Base-by-base conservation (phyloP, 2,888 invertebrate genomes). In the Eubasilissa splendida region DNA sequence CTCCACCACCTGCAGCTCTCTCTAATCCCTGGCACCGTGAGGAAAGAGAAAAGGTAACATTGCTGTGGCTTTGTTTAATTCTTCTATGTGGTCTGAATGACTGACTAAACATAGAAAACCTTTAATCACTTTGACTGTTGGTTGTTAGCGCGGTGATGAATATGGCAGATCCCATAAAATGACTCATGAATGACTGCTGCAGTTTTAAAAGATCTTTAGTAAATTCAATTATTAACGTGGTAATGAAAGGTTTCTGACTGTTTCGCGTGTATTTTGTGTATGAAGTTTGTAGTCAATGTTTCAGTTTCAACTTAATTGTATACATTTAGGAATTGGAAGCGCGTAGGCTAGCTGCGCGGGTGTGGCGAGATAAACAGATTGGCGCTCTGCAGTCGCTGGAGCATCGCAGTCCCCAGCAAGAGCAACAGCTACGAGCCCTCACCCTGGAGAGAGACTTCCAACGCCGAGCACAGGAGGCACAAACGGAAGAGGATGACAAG, bases 401-500 rank as follows among this genome's bases (percentile, higher is more conserved):
- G 80, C 91, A 92, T 75, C 92, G 96, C 79, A 93, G 95, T 3
- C 89, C 93, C 0, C 95, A 95, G 85, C 97, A 97, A 87, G 96
- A 95, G 84, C 97, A 97, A 86, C 96, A 97, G 86, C 89, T 97
- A 22, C 92, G 97, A 79, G 95, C 96, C n/a, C 90, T 99, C 79
- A 94, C 95, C 84, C 90, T 98, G n/a, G 98, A 99, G 87, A 92
- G 96, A 82, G 98, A 99, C 88, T 99, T 99, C 87, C 97, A 98
- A 87, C 92, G 96, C 74, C 91, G 98, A 71, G 97, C 97, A 3
- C 94, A 95, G 86, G 96, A 97, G 88, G 92, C 92, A 54, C 93
- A 92, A 80, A 93, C 91, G 84, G 93, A 93, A 83, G 95, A 93
- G 85, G 94, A 94, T 77, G 95, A 95, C 75, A 94, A 93, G 83